A percentile compares a stretch with the other conserved stretches of the same genome.
These are phyloP conservation scores for Lasius platythorax DNA, from an alignment of 2,888 invertebrate species.

Conservation along the genomic window DNA sequence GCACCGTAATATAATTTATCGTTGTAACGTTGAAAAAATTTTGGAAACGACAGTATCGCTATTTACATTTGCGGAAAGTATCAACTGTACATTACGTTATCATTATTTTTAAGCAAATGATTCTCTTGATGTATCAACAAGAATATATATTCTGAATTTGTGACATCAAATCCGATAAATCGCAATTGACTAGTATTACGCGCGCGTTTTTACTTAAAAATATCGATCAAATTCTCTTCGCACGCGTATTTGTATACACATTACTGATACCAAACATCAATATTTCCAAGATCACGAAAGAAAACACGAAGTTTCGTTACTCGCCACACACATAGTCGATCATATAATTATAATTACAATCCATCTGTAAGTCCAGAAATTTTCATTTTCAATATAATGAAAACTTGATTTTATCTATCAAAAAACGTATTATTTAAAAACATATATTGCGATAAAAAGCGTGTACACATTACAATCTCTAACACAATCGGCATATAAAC, in stretches of 20 bases:
- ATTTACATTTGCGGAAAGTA: background rate
- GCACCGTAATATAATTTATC: background rate
- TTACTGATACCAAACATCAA: background rate
- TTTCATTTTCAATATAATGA: slow-evolving; percentile 20
- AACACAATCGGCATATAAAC: slow-evolving; percentile 63
- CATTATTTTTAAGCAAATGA: background rate
- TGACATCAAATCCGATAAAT: background rate
- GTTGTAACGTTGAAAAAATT: background rate
- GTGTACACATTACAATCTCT: slow-evolving; percentile 60
- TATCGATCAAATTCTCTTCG: slow-evolving; percentile 1
- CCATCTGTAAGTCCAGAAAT: slow-evolving; percentile 44
- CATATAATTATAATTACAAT: slow-evolving; percentile 39
- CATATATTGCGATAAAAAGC: slow-evolving; percentile 49
- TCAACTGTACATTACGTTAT: background rate
- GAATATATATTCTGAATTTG: slow-evolving; percentile 5
- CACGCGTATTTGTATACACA: background rate
- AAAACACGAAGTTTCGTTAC: slow-evolving; percentile 1
- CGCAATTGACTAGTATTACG: background rate
- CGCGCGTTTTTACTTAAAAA: background rate
- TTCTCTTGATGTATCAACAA: background rate
- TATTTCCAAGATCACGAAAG: background rate
- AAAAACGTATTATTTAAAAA: slow-evolving; percentile 64
- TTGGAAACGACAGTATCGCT: background rate
- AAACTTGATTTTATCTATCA: slow-evolving; percentile 44
- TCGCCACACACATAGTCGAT: background rate